Evolutionary conservation across 2,797 vertebrate genomes (phyloP), one percentile per base, ranked within the genome.

Genomic region (Phrynocephalus forsythii): DNA sequence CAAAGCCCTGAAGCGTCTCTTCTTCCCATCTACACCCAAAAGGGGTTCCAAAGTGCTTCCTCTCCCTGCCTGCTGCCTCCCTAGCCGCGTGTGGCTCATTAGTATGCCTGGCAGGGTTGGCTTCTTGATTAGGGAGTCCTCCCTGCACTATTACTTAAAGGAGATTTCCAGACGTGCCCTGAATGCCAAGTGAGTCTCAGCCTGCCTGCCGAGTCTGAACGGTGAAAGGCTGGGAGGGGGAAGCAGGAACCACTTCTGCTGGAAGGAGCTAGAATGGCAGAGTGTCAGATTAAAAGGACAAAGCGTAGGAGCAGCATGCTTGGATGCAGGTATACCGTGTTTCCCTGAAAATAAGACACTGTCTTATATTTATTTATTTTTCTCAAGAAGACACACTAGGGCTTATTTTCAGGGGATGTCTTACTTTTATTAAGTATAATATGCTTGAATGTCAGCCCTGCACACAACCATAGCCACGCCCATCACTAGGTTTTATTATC

Each of bases 81-180:
- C 16, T 81, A 15, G 67, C 78, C 78, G 52, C 20, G 44, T 30
- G 13, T 26, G 69, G n/a, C 79, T 88, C 28, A 50, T 90, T 90
- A 83, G 83, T 73, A 90, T 90, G 83, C 86, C 68, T 83, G 83
- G 75, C 67, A 82, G n/a, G 10, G 50, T 71, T 33, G 82, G 69
- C 30, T 82, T 85, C 79, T 84, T 88, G 89, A 90, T 90, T 79
- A 90, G 79, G 86, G 86, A 88, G 84, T 88, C 79, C 86, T 86
- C 84, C 86, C 79, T 73, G 86, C 66, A 82, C 68, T 83, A 75
- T 87, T 85, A 85, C 89, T 90, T 88, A 85, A 78, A 88, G 83
- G 86, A 86, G 83, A 83, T 90, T 90, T 90, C 86, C 79, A 85
- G 73, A 79, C 83, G 30, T 90, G 89, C 26, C 75, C 33, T n/a